These are phyloP conservation scores for Archocentrus centrarchus DNA, from an alignment of 2,113 vertebrate species.

Conservation along the genomic window DNA sequence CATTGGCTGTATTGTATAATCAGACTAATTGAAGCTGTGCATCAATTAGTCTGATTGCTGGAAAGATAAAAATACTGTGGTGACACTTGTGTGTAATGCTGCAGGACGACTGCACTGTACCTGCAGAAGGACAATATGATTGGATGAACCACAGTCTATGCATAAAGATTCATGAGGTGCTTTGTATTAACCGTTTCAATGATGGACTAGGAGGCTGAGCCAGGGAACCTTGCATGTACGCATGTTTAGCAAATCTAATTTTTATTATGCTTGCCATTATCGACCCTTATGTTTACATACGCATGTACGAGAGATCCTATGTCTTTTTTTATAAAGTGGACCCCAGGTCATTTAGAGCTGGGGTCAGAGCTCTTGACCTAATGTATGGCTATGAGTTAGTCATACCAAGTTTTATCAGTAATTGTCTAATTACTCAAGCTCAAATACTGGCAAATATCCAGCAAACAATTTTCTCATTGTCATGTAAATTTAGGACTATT, in stretches of 20 bases:
- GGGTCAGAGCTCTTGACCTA: neutral
- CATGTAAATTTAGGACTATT: neutral
- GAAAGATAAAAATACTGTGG: neutral
- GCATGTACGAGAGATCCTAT: neutral
- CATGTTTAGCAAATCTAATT: neutral
- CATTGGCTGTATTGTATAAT: no score
- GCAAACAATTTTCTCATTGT: neutral
- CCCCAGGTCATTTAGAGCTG: no score
- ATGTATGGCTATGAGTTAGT: neutral
- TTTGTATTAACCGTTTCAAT: neutral
- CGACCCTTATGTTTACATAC: neutral
- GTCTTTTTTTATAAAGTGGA: no score
- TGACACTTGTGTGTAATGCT: neutral
- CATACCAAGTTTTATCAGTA: neutral
- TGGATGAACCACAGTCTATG: neutral
- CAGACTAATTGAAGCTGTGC: no score
- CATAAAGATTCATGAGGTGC: neutral
- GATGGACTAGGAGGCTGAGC: neutral
- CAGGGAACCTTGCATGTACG: neutral
- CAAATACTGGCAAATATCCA: neutral
- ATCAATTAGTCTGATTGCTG: neutral
- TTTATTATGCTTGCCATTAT: neutral
- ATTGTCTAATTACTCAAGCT: neutral
- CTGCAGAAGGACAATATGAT: neutral
- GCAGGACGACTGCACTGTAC: neutral